These are phyloP conservation scores for Taenioides sp. DNA, from an alignment of 2,797 vertebrate species.

Conservation along the genomic window DNA sequence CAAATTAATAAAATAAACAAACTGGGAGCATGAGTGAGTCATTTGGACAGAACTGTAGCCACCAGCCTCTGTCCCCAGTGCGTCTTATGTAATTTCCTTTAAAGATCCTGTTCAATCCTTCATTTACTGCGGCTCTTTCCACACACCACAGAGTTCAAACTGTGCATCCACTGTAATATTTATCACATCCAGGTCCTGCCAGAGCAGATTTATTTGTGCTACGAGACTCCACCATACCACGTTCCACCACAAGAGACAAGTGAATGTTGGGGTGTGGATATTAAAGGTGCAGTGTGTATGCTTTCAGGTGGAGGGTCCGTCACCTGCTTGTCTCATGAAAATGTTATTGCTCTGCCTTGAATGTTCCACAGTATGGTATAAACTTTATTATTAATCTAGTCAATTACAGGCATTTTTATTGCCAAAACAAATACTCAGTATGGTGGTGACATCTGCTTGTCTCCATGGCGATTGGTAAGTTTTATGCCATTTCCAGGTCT, in stretches of 20 bases:
- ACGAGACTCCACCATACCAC: neutral
- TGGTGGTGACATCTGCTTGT: too few relatives aligned
- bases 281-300: neutral
- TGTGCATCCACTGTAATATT: slow-evolving; percentile 4
- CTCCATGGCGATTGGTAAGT: too few relatives aligned
- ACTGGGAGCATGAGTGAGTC: slow-evolving; percentile 10
- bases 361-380: too few relatives aligned
- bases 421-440: too few relatives aligned
- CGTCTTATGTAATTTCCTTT: slow-evolving; percentile 3
- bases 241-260: neutral
- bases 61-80: neutral
- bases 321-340: too few relatives aligned
- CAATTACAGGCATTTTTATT: too few relatives aligned
- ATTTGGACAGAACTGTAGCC: slow-evolving; percentile 15
- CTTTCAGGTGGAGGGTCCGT: too few relatives aligned
- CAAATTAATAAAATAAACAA: neutral
- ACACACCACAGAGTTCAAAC: slow-evolving; percentile 10
- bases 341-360: too few relatives aligned
- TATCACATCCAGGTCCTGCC: slow-evolving; percentile 3
- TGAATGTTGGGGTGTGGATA: neutral
- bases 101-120: neutral
- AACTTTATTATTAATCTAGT: too few relatives aligned
- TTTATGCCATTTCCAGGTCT: too few relatives aligned
- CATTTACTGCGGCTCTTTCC: slow-evolving; percentile 1
- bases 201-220: neutral